phyloP scores from a whole-genome alignment of 2,113 vertebrate species.

The Eulemur macaco region DNA sequence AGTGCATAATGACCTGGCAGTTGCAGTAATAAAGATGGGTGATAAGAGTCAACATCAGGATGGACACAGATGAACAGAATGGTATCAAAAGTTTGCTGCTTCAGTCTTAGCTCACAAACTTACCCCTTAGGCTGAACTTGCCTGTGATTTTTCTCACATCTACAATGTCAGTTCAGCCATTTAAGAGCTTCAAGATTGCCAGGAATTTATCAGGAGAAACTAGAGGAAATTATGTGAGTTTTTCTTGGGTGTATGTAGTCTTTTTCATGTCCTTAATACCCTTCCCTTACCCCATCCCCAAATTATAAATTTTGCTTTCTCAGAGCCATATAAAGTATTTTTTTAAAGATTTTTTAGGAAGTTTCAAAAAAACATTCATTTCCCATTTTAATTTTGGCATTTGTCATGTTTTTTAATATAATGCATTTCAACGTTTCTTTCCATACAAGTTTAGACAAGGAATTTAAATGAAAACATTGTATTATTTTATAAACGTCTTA shows the following conservation, averaged over 20 bases:
- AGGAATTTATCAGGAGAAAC: neutral
- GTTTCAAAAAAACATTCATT: neutral
- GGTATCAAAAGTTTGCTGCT: neutral
- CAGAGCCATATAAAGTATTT: neutral
- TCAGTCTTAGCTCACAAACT: neutral
- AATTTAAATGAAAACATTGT: slow-evolving; percentile 23
- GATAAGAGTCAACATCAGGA: neutral
- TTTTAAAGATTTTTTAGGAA: neutral
- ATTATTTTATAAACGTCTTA: neutral
- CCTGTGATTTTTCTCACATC: neutral
- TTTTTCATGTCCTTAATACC: slow-evolving; percentile 1
- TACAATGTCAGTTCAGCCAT: neutral
- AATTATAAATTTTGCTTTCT: neutral
- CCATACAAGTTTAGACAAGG: neutral
- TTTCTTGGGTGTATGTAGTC: neutral
- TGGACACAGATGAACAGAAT: neutral
- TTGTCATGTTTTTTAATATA: neutral
- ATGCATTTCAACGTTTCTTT: neutral
- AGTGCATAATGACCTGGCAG: neutral
- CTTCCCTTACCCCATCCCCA: neutral
- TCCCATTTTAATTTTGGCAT: slow-evolving; percentile 36
- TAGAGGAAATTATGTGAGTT: neutral
- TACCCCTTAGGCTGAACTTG: neutral
- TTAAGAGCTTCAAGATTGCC: neutral
- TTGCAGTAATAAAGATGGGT: neutral